Percentiles rank a stretch among this genome's conserved stretches.
Evolutionary conservation across 2,888 invertebrate genomes (phyloP).

Genomic region (Platypus cylindrus): DNA sequence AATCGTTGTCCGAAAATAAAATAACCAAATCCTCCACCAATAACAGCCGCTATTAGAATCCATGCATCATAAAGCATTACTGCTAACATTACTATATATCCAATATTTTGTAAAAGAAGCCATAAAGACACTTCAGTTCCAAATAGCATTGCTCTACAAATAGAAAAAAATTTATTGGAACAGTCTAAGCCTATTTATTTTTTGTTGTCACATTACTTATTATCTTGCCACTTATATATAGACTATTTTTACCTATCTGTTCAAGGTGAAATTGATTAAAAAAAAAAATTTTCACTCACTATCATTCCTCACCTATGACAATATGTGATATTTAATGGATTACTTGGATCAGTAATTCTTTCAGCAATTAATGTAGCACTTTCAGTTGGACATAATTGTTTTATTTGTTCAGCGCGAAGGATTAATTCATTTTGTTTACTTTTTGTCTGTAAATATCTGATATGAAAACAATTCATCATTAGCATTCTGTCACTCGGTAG

Average conservation of each 20-base stretch:
- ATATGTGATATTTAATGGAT: slow-evolving; percentile 26
- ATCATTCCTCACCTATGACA: slow-evolving; percentile 22
- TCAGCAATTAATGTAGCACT: slow-evolving; percentile 34
- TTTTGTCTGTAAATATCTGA: slow-evolving; percentile 36
- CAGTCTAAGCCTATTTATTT: background rate
- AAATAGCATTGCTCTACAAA: slow-evolving; percentile 27
- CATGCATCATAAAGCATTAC: slow-evolving; percentile 66
- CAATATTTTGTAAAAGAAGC: slow-evolving; percentile 37
- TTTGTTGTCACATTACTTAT: background rate
- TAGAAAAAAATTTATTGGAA: slow-evolving; percentile 2
- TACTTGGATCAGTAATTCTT: slow-evolving; percentile 19
- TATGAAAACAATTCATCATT: background rate
- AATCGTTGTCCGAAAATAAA: slow-evolving; percentile 42
- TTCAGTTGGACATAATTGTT: slow-evolving; percentile 32
- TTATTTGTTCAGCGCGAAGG: slow-evolving; percentile 29
- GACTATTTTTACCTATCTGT: no score
- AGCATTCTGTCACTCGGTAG: no score
- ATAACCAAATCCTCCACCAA: slow-evolving; percentile 50
- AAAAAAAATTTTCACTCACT: no score
- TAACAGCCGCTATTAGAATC: slow-evolving; percentile 47
- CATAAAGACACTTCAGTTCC: slow-evolving; percentile 29
- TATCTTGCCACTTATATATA: no score
- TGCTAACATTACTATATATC: slow-evolving; percentile 58
- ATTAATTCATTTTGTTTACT: slow-evolving; percentile 32
- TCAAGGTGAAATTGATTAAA: no score